Conservation (phyloP, 2,113 vertebrate genomes). For the Zosterops borbonicus region DNA sequence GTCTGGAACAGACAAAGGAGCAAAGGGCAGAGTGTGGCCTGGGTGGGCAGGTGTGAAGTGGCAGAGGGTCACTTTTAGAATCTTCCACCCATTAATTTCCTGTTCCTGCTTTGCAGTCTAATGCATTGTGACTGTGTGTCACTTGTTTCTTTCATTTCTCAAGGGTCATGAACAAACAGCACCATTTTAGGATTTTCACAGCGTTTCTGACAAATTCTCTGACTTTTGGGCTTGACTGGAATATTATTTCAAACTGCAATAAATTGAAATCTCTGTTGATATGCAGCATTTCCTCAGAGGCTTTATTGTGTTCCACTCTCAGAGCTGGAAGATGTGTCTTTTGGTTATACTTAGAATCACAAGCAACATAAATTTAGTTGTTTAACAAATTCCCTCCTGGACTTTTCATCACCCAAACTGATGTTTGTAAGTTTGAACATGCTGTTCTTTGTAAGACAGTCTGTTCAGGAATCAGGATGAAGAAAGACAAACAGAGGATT, state of each 20-base stretch:
- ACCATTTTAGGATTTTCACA: not conserved
- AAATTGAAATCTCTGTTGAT: not conserved
- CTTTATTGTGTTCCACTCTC: not conserved
- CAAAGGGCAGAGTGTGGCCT: not conserved
- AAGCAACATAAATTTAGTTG: not conserved
- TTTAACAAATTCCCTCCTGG: conserved; percentile 35
- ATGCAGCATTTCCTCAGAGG: not conserved
- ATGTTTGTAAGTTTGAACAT: conserved; percentile 22
- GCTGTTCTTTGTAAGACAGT: not conserved
- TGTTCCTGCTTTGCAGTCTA: not conserved
- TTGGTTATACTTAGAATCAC: conserved; percentile 5
- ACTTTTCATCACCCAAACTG: conserved; percentile 15
- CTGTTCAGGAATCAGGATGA: not conserved
- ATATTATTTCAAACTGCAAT: not conserved
- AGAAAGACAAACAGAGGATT: conserved; percentile 7
- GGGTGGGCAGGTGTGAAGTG: not conserved
- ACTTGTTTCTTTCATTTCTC: not conserved
- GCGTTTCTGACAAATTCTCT: not conserved
- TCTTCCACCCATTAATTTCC: not conserved
- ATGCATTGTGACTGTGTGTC: not conserved
- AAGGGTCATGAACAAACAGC: not conserved
- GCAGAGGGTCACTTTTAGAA: not conserved
- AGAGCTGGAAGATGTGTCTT: not conserved
- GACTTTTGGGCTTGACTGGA: not conserved
- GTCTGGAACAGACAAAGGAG: not conserved